A percentile compares a stretch with the other conserved stretches of the same genome.
phyloP scores from a whole-genome alignment of 2,113 vertebrate genomes.

The Ramphastos sulfuratus region DNA sequence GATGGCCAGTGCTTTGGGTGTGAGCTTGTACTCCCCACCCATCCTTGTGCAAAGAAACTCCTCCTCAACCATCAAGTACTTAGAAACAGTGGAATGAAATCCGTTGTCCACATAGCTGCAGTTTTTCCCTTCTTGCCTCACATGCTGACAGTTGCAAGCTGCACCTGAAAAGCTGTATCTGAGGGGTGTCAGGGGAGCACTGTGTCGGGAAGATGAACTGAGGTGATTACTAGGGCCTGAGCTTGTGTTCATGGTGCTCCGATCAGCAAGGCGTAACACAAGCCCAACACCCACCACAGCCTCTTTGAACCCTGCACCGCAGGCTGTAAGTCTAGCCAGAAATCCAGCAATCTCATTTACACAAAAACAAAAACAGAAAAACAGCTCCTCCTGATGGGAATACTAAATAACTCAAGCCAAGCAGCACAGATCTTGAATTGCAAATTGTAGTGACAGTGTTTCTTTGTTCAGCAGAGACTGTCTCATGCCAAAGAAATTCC shows the following conservation, averaged over 20 bases:
- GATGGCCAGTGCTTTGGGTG: not conserved
- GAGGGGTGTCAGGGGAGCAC: not conserved
- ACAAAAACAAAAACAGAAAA: conserved; percentile 16
- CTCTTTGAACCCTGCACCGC: not conserved
- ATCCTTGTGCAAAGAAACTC: not conserved
- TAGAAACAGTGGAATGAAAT: not conserved
- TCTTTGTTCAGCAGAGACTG: not conserved
- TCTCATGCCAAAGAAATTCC: not conserved
- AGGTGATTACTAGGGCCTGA: not conserved
- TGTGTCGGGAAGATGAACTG: not conserved
- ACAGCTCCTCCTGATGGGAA: conserved; percentile 38
- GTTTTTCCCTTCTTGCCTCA: not conserved
- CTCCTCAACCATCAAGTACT: not conserved
- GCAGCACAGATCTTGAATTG: conserved; percentile 17
- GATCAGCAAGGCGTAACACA: not conserved
- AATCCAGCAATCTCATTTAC: not conserved
- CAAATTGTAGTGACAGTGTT: not conserved
- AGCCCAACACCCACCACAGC: not conserved
- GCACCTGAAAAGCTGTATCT: not conserved
- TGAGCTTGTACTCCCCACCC: not conserved
- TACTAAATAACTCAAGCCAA: conserved; percentile 33
- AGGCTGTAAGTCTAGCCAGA: not conserved
- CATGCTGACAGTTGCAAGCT: not conserved
- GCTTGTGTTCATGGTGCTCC: not conserved
- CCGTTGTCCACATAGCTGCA: not conserved